Evolutionary conservation across 2,113 vertebrate genomes (phyloP).

Genomic region (Sphaerodactylus townsendi): DNA sequence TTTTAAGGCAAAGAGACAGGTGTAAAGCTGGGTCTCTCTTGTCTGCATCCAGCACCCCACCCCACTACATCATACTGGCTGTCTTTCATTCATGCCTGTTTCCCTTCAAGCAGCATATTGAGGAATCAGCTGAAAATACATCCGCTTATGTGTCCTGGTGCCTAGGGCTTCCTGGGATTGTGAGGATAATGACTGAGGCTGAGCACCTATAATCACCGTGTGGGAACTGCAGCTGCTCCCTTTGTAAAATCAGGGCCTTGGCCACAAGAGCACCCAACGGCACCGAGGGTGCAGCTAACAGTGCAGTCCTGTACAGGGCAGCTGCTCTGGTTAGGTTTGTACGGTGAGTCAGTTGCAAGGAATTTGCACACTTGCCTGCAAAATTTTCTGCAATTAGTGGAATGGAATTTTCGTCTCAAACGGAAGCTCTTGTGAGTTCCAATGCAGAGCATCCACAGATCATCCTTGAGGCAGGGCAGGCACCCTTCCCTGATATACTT

Average conservation of each 20-base stretch:
- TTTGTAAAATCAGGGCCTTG: conserved; percentile 13
- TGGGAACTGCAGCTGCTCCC: conserved; percentile 22
- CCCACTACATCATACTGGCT: no score
- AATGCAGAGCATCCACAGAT: background rate
- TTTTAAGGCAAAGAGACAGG: no score
- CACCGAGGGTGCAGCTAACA: background rate
- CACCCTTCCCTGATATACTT: no score
- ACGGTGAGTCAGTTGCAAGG: background rate
- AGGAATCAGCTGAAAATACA: background rate
- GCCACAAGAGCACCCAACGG: background rate
- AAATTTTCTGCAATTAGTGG: background rate
- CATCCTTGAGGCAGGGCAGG: background rate
- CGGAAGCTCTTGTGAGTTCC: conserved; percentile 41
- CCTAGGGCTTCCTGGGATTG: background rate
- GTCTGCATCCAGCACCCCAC: no score
- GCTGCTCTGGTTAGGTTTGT: no score
- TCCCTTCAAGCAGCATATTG: background rate
- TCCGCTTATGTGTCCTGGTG: background rate
- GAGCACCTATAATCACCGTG: accelerated
- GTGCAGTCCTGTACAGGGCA: no score
- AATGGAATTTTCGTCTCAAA: background rate
- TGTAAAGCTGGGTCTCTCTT: no score
- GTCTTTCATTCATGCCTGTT: background rate
- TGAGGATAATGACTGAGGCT: background rate
- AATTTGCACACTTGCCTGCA: background rate